Conservation (phyloP, 1,140 invertebrate species). For the Tetramorium simillimum region DNA sequence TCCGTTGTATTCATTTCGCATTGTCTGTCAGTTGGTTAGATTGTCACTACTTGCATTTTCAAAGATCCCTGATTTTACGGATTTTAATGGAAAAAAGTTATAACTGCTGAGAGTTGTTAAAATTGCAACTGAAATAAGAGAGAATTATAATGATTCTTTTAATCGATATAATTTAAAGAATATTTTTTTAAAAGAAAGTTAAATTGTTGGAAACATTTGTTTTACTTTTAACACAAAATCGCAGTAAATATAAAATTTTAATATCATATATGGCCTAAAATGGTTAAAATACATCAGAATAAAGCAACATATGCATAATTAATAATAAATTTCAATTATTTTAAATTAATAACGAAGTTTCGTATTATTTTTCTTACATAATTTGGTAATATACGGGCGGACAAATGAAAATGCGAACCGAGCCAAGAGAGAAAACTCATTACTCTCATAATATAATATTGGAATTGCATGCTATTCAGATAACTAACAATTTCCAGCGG, state of each 20-base stretch:
- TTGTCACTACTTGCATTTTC: background rate
- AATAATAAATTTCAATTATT: background rate
- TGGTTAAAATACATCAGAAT: background rate
- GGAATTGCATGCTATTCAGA: slow-evolving; percentile 27
- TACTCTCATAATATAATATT: slow-evolving; percentile 41
- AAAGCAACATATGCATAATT: background rate
- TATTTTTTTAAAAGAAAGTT: background rate
- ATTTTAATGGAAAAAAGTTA: background rate
- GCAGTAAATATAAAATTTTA: background rate
- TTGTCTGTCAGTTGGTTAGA: slow-evolving; percentile 5
- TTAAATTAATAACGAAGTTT: background rate
- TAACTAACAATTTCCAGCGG: slow-evolving; percentile 26
- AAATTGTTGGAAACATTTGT: background rate
- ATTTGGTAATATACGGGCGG: background rate
- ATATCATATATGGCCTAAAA: background rate
- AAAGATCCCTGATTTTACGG: background rate
- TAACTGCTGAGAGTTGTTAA: background rate
- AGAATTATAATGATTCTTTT: background rate
- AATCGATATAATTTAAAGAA: background rate
- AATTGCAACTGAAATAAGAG: background rate
- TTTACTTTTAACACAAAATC: background rate
- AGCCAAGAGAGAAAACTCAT: background rate
- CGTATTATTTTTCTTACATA: background rate
- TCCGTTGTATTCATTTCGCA: background rate
- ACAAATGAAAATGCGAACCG: background rate